Evolutionary conservation across 2,797 vertebrate genomes (phyloP).

Genomic region (Sebastes itinus): DNA sequence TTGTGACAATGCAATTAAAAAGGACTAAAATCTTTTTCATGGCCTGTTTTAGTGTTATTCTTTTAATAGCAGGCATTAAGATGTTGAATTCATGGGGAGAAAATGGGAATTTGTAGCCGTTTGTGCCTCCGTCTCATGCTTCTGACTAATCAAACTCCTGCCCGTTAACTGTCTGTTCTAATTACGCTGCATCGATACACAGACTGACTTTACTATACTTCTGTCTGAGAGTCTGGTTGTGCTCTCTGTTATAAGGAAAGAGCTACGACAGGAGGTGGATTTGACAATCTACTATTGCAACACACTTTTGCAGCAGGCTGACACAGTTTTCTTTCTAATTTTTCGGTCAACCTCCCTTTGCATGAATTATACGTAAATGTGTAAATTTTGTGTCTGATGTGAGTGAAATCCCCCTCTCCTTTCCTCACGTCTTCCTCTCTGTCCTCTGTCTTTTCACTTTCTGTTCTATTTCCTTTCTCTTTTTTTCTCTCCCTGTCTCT

Average conservation of each 20-base stretch:
- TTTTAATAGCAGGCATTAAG: constrained; percentile 57
- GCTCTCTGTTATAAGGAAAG: not conserved
- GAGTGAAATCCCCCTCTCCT: not conserved
- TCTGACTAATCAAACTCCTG: constrained; percentile 61
- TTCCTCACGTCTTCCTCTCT: not conserved
- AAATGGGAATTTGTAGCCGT: constrained; percentile 44
- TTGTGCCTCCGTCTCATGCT: constrained; percentile 34
- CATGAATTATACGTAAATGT: not conserved
- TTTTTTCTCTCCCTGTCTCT: not conserved
- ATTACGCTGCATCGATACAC: constrained; percentile 50
- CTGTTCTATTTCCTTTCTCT: constrained; percentile 7
- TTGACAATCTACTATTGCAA: not conserved
- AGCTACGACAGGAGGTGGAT: not conserved
- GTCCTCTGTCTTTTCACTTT: not conserved
- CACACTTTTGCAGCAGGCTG: not conserved
- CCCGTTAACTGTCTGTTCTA: constrained; percentile 59
- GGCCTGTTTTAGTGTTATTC: constrained; percentile 47
- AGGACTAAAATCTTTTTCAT: constrained; percentile 42
- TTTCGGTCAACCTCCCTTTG: not conserved
- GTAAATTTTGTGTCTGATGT: constrained; percentile 1
- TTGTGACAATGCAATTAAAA: constrained; percentile 57
- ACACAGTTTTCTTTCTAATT: not conserved
- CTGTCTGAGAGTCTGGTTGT: constrained; percentile 7
- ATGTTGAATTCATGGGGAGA: constrained; percentile 38
- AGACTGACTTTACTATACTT: constrained; percentile 30